Evolutionary conservation across 1,140 invertebrate genomes (phyloP), one percentile per base, ranked within the genome.

Genomic region (Spodoptera frugiperda): DNA sequence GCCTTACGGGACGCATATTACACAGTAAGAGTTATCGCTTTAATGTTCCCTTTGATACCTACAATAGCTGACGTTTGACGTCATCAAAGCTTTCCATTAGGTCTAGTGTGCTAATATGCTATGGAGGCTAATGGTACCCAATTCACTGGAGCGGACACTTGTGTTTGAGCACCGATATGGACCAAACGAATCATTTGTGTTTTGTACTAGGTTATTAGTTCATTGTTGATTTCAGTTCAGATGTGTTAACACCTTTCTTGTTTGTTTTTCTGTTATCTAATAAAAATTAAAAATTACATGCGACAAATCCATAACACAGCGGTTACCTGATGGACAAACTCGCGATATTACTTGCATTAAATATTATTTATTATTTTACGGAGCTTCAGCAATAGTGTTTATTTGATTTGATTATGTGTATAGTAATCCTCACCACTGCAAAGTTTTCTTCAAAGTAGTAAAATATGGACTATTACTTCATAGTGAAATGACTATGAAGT

Each of bases 81-180:
- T 67, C 63, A 67, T 46, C 63, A 67, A 67, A 67, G 63, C 63
- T 67, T 67, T 67, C 63, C 63, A 67, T 67, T 67, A 67, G 63
- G 63, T 67, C 63, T 67, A 67, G 63, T 67, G 63, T 67, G 44
- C 63, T 67, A 67, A 67, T 67, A 67, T 25, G 63, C 59, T 63
- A 44, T 67, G 49, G 21, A 19, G 63, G 48, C 63, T 67, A 67
- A 67, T 67, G 63, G 63, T 44, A 14, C 39, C 63, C 44, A 67
- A 67, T 67, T 67, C 63, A 67, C 63, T 49, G 63, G 44, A 48
- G 63, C 63, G 63, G 19, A 67, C 63, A 48, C 44, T 67, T 19
- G 44, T 67, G 44, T 49, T 67, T 25, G 39, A 67, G 44, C 19
- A 25, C 44, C 19, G 63, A 67, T 67, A 67, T 46, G 39, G 39